phyloP scores from a whole-genome alignment of 2,797 vertebrate species.

The Silurus lanzhouensis region DNA sequence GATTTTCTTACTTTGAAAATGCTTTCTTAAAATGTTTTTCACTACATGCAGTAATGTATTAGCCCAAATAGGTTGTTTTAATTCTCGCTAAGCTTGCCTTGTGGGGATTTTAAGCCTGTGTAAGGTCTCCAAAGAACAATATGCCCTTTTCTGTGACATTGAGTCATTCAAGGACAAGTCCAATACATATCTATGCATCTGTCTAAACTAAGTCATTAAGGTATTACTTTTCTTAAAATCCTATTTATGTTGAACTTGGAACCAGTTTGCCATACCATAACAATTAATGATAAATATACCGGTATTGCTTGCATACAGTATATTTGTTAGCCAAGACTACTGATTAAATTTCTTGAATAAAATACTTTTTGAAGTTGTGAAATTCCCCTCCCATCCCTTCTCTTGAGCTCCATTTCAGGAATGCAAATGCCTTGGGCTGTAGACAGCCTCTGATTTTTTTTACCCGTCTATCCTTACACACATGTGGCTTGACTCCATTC shows the following conservation, averaged over 20 bases:
- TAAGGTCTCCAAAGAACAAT: constrained; percentile 49
- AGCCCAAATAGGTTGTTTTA: neutral
- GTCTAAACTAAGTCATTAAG: constrained; percentile 68
- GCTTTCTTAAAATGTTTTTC: neutral
- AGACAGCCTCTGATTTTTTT: constrained; percentile 80
- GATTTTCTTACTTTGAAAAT: neutral
- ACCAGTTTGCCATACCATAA: constrained; percentile 31
- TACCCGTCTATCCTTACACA: constrained; percentile 79
- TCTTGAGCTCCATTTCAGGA: constrained; percentile 76
- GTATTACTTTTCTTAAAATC: constrained; percentile 58
- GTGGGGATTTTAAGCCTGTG: constrained; percentile 18
- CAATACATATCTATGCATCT: constrained; percentile 71
- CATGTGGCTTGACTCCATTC: constrained; percentile 67
- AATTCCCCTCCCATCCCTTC: constrained; percentile 65
- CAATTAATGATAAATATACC: constrained; percentile 7
- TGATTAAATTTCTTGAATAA: constrained; percentile 26
- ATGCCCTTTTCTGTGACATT: constrained; percentile 70
- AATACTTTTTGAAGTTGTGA: constrained; percentile 28
- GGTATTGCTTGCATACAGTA: constrained; percentile 14
- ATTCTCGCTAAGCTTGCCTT: neutral
- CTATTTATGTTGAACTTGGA: constrained; percentile 39
- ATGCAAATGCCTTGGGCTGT: constrained; percentile 78
- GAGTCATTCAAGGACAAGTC: constrained; percentile 69
- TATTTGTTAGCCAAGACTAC: neutral
- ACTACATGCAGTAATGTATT: neutral